phyloP scores from a whole-genome alignment of 1,140 invertebrate genomes.

The Papilio machaon region DNA sequence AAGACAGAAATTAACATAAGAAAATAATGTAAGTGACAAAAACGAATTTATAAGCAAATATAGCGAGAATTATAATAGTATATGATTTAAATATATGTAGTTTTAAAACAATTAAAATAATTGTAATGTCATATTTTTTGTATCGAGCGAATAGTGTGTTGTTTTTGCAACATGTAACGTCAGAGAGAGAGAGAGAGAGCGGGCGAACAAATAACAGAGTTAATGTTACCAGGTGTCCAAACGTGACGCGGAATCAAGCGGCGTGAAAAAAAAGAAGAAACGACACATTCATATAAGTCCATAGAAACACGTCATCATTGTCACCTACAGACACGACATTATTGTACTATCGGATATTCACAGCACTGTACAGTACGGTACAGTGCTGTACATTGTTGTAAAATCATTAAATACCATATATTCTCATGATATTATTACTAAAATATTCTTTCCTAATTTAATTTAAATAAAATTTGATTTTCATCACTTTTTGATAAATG shows the following conservation, averaged over 20 bases:
- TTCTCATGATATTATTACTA: background rate
- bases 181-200: slow-evolving; percentile 41
- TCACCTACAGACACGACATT: slow-evolving; percentile 21
- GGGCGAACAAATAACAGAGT: slow-evolving; percentile 61
- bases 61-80: background rate
- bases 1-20: background rate
- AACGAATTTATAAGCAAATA: background rate
- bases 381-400: background rate
- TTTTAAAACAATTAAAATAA: background rate
- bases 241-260: slow-evolving; percentile 79
- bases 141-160: background rate
- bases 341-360: background rate
- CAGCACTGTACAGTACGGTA: no score
- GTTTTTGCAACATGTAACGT: slow-evolving; percentile 36
- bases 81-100: background rate
- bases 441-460: no score
- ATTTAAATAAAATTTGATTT: background rate
- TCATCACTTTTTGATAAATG: background rate
- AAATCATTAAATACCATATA: background rate
- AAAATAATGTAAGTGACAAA: background rate
- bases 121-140: background rate
- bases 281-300: slow-evolving; percentile 56
- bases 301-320: slow-evolving; percentile 9
- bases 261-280: slow-evolving; percentile 80
- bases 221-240: slow-evolving; percentile 79